These are phyloP conservation scores for Oryzias javanicus DNA, from an alignment of 2,113 vertebrate genomes.

Conservation along the genomic window DNA sequence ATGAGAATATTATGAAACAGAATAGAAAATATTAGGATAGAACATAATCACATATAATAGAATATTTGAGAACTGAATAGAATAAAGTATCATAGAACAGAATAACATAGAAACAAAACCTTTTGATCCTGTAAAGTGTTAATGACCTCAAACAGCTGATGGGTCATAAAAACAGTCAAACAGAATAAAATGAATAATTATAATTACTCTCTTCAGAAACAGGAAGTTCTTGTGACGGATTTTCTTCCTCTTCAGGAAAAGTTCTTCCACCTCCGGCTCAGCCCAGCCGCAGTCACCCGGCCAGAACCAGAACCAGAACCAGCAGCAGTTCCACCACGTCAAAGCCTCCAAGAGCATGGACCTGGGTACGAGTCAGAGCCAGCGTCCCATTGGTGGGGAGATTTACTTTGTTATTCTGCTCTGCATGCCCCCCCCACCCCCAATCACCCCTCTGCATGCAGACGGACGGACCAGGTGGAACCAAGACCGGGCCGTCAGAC, in stretches of 20 bases:
- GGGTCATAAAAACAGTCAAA: too few relatives aligned
- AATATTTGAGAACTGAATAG: too few relatives aligned
- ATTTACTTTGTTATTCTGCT: slow-evolving; percentile 28
- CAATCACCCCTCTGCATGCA: slow-evolving; percentile 7
- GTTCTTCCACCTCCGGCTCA: slow-evolving; percentile 7
- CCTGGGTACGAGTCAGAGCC: slow-evolving; percentile 84
- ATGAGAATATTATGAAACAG: too few relatives aligned
- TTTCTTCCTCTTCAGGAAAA: slow-evolving; percentile 36
- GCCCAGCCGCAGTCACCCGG: slow-evolving; percentile 50
- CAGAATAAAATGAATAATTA: too few relatives aligned
- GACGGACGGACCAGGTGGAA: slow-evolving; percentile 1
- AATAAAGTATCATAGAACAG: too few relatives aligned
- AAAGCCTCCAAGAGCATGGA: slow-evolving; percentile 98
- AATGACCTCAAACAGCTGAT: too few relatives aligned
- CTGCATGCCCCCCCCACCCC: slow-evolving; percentile 43
- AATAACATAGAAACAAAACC: too few relatives aligned
- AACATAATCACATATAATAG: too few relatives aligned
- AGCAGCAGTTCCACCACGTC: slow-evolving; percentile 85
- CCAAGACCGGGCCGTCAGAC: too few relatives aligned
- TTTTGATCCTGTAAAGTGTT: too few relatives aligned
- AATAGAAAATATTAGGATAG: too few relatives aligned
- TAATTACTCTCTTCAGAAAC: too few relatives aligned
- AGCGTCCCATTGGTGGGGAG: slow-evolving; percentile 64
- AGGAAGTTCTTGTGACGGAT: not conserved
- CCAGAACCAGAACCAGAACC: slow-evolving; percentile 49